Conservation (phyloP, 1,140 invertebrate genomes). For the Halyomorpha halys region DNA sequence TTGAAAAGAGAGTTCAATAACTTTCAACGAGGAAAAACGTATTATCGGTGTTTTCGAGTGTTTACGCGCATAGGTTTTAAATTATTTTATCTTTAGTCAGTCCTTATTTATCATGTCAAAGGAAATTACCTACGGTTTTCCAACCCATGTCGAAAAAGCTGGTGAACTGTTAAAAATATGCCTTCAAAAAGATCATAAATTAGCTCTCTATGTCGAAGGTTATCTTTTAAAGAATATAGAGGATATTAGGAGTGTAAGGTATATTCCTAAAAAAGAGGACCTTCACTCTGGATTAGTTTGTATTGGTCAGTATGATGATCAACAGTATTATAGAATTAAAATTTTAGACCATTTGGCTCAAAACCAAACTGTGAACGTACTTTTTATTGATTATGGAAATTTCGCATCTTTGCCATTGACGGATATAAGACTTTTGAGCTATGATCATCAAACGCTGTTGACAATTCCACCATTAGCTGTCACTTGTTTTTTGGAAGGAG, state of each 20-base stretch:
- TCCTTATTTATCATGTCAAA: background rate
- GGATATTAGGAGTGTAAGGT: conserved; percentile 39
- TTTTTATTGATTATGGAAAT: conserved; percentile 63
- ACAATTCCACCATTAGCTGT: conserved; percentile 38
- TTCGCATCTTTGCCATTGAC: conserved; percentile 42
- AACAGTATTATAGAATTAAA: conserved; percentile 49
- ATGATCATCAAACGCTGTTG: conserved; percentile 31
- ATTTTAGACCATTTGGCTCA: conserved; percentile 41
- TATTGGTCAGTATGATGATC: conserved; percentile 53
- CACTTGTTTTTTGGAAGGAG: conserved; percentile 6
- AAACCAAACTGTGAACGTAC: conserved; percentile 35
- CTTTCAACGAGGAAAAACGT: too few species aligned
- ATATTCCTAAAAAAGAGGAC: conserved; percentile 31
- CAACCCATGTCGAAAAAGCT: conserved; percentile 51
- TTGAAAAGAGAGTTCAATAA: too few species aligned
- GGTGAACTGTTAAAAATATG: conserved; percentile 54
- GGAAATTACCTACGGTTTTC: conserved; percentile 3
- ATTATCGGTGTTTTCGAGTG: too few species aligned
- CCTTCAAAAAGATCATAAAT: conserved; percentile 48
- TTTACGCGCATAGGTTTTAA: too few species aligned
- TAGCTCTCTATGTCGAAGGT: conserved; percentile 44
- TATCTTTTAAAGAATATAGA: conserved; percentile 36
- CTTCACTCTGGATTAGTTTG: conserved; percentile 44
- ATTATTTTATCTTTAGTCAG: too few species aligned
- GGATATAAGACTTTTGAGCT: conserved; percentile 45